Conservation (phyloP, 2,888 invertebrate genomes). For the Scaeva pyrastri region DNA sequence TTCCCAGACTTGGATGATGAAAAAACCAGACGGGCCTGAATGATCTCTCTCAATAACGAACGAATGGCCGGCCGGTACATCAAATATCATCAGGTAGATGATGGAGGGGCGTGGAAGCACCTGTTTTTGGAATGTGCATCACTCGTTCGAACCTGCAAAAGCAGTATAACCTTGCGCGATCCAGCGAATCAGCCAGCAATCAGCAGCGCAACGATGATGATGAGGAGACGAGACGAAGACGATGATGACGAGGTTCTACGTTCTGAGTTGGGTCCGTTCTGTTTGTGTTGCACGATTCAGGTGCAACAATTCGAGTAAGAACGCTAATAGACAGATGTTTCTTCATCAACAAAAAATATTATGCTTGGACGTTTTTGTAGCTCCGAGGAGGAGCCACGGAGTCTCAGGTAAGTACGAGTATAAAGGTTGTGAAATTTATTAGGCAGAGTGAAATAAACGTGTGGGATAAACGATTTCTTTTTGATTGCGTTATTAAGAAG, state of each 20-base stretch:
- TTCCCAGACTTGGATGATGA: constrained; percentile 32
- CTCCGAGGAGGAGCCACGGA: constrained; percentile 26
- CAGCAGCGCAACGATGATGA: not conserved
- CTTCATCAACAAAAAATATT: constrained; percentile 24
- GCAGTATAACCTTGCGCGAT: constrained; percentile 59
- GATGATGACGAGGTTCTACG: too few relatives aligned
- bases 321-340: constrained; percentile 75
- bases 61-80: not conserved
- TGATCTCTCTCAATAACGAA: too few relatives aligned
- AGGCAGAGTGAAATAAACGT: constrained; percentile 60
- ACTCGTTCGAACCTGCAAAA: constrained; percentile 15
- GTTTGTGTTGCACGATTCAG: constrained; percentile 65
- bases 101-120: constrained; percentile 55
- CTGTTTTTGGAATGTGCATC: constrained; percentile 58
- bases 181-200: not conserved
- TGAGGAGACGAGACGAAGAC: too few relatives aligned
- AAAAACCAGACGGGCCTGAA: constrained; percentile 54
- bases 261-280: not conserved
- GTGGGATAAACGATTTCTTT: constrained; percentile 50
- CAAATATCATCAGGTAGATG: constrained; percentile 17
- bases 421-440: constrained; percentile 62
- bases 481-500: constrained; percentile 47
- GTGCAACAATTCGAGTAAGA: constrained; percentile 69
- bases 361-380: not conserved
- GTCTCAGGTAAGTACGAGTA: constrained; percentile 59